These are phyloP conservation scores for Rhorus exstirpatorius DNA, from an alignment of 2,888 invertebrate species.

Conservation along the genomic window DNA sequence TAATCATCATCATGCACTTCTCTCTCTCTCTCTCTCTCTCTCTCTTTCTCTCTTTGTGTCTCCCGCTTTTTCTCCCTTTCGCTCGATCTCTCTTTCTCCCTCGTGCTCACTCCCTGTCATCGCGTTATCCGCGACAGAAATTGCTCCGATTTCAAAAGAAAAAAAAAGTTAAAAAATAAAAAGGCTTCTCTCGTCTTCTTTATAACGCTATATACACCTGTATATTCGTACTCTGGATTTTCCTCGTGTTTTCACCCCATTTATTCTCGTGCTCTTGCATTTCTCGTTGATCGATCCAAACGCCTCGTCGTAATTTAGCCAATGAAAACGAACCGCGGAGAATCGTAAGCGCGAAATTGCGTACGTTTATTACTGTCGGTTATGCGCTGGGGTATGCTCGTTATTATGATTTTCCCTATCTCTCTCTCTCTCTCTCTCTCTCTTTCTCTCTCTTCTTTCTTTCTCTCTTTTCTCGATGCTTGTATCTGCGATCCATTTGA, in stretches of 20 bases:
- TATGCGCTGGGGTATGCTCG: not conserved
- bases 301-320: slow-evolving; percentile 13
- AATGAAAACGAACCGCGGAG: slow-evolving; percentile 23
- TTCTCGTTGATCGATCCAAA: slow-evolving; percentile 34
- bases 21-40: slow-evolving; percentile 13
- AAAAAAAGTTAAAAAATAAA: not conserved
- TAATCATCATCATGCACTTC: slow-evolving; percentile 41
- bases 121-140: slow-evolving; percentile 34
- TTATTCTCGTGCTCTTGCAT: not conserved
- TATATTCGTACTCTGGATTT: slow-evolving; percentile 43
- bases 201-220: not conserved
- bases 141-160: too few species aligned
- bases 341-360: slow-evolving; percentile 37
- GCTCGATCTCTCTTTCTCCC: not conserved
- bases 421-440: too few species aligned
- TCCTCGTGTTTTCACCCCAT: slow-evolving; percentile 14
- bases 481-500: not conserved
- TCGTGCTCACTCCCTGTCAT: not conserved
- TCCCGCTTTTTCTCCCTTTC: not conserved
- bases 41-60: not conserved
- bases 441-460: too few species aligned
- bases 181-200: not conserved
- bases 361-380: slow-evolving; percentile 26
- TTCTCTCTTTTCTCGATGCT: not conserved
- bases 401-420: slow-evolving; percentile 1